Percentiles rank a stretch among this genome's conserved stretches.
Conservation (phyloP, 30 jellyfish, hydroid and myxozoan species). For the Chrysaora quinquecirrha region DNA sequence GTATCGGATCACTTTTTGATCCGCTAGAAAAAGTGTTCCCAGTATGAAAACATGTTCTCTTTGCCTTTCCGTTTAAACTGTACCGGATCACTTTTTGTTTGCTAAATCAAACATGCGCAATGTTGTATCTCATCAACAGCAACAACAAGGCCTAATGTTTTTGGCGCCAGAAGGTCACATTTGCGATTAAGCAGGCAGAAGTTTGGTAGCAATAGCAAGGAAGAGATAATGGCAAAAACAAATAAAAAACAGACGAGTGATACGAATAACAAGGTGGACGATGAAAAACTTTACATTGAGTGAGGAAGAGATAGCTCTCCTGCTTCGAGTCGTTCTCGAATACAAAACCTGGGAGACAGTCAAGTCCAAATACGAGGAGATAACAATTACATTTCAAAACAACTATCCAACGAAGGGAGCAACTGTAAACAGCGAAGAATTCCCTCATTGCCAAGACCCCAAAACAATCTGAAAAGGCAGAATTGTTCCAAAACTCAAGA, state of each 20-base stretch:
- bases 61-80: not conserved
- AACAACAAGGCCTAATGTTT: not conserved
- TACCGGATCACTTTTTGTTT: not conserved
- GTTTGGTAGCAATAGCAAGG: no score
- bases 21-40: no score
- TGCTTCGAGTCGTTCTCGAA: not conserved
- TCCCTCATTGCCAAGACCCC: conserved; percentile 14
- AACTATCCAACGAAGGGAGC: not conserved
- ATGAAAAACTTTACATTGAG: not conserved
- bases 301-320: conserved; percentile 4
- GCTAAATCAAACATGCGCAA: not conserved
- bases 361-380: not conserved
- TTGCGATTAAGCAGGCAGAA: no score
- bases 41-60: not conserved
- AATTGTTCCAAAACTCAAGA: not conserved
- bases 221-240: not conserved
- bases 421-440: not conserved
- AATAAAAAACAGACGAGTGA: not conserved
- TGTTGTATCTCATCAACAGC: not conserved
- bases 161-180: not conserved
- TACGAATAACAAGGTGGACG: no score
- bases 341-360: conserved; percentile 10
- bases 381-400: not conserved
- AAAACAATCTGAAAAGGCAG: not conserved
- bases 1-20: no score